Percentiles rank a stretch among this genome's conserved stretches.
phyloP scores from a whole-genome alignment of 2,797 vertebrate species.

The Sebastes taczanowskii region DNA sequence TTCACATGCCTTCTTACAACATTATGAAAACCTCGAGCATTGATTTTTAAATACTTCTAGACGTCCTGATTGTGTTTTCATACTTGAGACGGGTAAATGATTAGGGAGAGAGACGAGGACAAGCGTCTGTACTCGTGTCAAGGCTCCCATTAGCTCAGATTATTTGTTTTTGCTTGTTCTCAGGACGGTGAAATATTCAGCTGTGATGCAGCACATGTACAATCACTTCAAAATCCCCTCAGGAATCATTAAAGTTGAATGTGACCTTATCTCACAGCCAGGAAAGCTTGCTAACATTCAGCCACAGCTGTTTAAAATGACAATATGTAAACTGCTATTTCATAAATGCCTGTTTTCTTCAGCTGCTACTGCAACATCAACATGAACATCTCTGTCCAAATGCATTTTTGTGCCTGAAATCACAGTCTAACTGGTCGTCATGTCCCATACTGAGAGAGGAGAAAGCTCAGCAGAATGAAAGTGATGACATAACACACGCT shows the following conservation, averaged over 20 bases:
- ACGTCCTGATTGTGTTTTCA: conserved; percentile 14
- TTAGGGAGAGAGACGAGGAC: background rate
- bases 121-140: background rate
- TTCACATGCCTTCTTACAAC: background rate
- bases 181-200: background rate
- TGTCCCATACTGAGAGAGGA: background rate
- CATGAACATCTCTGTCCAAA: background rate
- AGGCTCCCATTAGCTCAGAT: background rate
- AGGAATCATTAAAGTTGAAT: conserved; percentile 2
- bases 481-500: background rate
- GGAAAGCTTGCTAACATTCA: background rate
- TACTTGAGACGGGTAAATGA: conserved; percentile 6
- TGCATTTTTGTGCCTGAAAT: background rate
- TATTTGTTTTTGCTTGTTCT: background rate
- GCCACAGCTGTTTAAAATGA: background rate
- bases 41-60: background rate
- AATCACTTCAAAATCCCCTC: conserved; percentile 3
- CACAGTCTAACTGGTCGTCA: background rate
- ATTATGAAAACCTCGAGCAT: background rate
- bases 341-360: background rate
- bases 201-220: background rate
- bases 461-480: background rate
- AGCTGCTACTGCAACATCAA: background rate
- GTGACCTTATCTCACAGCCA: background rate
- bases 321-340: background rate